Percentiles rank a stretch among this genome's conserved stretches.
Evolutionary conservation across 2,888 invertebrate species (phyloP).

Genomic region (Hydrotaea diabolus): DNA sequence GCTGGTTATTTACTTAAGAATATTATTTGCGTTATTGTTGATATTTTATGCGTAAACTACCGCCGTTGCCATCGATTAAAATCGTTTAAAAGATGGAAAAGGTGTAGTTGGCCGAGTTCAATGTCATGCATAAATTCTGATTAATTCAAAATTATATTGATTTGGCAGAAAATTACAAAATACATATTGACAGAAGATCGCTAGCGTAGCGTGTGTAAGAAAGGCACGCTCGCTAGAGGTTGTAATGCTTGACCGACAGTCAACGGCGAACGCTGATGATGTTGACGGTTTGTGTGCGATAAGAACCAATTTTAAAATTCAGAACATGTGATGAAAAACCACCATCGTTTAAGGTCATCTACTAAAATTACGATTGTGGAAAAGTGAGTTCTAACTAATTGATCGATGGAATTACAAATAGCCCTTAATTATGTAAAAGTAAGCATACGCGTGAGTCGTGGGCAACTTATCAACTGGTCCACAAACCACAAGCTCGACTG

Average conservation of each 20-base stretch:
- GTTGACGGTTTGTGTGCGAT: too few relatives aligned
- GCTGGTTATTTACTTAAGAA: neutral
- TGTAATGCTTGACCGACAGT: neutral
- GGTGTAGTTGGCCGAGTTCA: neutral
- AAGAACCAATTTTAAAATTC: neutral
- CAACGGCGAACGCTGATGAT: too few relatives aligned
- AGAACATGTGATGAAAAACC: neutral
- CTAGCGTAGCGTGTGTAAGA: too few relatives aligned
- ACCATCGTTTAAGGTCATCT: neutral
- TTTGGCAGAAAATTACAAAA: conserved; percentile 19
- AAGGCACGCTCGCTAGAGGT: neutral
- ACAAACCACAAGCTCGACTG: neutral
- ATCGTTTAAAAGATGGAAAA: neutral
- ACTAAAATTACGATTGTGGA: neutral
- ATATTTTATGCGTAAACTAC: neutral
- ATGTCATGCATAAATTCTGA: neutral
- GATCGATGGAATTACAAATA: neutral
- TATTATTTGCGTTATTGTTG: neutral
- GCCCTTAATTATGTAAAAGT: too few relatives aligned
- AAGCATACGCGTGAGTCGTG: too few relatives aligned
- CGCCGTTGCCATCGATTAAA: neutral
- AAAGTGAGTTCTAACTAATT: neutral
- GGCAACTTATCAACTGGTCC: too few relatives aligned
- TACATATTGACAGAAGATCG: neutral
- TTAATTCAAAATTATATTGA: neutral